phyloP scores from a whole-genome alignment of 2,888 invertebrate genomes.

The Lycophotia porphyrea region DNA sequence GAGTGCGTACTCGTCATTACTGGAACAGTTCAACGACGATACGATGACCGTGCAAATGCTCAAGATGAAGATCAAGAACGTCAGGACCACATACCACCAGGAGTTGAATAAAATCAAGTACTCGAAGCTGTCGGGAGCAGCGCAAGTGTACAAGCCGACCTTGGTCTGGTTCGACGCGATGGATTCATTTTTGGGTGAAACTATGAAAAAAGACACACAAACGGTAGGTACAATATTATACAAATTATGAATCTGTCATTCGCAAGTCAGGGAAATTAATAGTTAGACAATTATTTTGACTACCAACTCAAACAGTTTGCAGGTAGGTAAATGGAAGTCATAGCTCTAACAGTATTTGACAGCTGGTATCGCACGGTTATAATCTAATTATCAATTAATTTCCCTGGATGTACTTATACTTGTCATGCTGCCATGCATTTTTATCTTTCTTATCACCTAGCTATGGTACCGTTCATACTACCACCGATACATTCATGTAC shows the following conservation, averaged over 20 bases:
- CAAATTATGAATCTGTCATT: not conserved
- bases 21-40: conserved; percentile 31
- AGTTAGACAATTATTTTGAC: not conserved
- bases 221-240: conserved; percentile 9
- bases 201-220: conserved; percentile 15
- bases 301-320: not conserved
- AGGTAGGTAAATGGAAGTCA: not conserved
- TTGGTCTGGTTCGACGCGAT: conserved; percentile 39
- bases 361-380: not conserved
- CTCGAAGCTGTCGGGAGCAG: not conserved
- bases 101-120: conserved; percentile 32
- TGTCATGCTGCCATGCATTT: not conserved
- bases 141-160: conserved; percentile 25
- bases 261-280: not conserved
- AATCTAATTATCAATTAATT: not conserved
- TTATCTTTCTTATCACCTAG: not conserved
- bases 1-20: conserved; percentile 17
- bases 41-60: conserved; percentile 26
- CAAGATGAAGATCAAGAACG: conserved; percentile 33
- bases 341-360: not conserved
- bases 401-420: not conserved
- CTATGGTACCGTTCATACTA: not conserved
- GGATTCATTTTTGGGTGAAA: conserved; percentile 32
- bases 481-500: not conserved
- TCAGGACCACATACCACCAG: conserved; percentile 40